Evolutionary conservation across 1,140 invertebrate species (phyloP).

Genomic region (Cataglyphis hispanica): DNA sequence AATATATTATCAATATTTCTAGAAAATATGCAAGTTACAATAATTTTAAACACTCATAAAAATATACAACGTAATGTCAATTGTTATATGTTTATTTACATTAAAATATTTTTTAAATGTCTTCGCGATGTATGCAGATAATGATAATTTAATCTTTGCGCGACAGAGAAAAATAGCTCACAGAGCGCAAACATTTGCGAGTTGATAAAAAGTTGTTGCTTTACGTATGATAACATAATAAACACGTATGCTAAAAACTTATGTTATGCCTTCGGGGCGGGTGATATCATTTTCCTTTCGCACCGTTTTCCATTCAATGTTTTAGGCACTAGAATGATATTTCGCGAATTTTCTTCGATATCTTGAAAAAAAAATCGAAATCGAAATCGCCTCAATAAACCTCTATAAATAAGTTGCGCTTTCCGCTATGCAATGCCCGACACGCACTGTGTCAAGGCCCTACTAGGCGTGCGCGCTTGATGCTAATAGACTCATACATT

Average conservation of each 20-base stretch:
- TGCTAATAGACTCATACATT: conserved; percentile 83
- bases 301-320: no score
- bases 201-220: neutral
- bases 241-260: neutral
- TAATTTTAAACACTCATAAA: neutral
- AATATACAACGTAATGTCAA: neutral
- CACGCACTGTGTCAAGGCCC: conserved; percentile 86
- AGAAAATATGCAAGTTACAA: neutral
- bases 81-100: neutral
- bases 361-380: conserved; percentile 20
- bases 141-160: neutral
- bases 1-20: neutral
- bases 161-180: neutral
- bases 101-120: neutral
- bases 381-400: conserved; percentile 83
- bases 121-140: neutral
- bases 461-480: conserved; percentile 75
- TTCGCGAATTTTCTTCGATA: neutral
- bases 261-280: neutral
- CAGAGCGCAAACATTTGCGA: neutral
- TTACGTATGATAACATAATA: neutral
- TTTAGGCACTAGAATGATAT: neutral
- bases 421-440: conserved; percentile 85
- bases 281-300: conserved; percentile 5
- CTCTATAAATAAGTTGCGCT: conserved; percentile 86